These are phyloP conservation scores for Tipula confusa DNA, from an alignment of 2,888 invertebrate species.

Conservation along the genomic window DNA sequence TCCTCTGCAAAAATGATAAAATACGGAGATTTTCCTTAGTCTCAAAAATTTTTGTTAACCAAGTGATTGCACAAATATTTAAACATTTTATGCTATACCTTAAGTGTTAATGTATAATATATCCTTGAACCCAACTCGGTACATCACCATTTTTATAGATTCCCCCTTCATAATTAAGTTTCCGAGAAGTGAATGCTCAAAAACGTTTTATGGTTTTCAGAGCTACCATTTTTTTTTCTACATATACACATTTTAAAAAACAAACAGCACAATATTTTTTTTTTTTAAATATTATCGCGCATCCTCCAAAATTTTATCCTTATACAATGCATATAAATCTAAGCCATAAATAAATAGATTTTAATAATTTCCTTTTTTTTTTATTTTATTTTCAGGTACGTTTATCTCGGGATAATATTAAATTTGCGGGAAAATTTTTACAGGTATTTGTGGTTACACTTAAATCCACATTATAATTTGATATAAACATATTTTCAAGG, in stretches of 20 bases:
- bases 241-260: neutral
- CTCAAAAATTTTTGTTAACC: too few species aligned
- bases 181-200: neutral
- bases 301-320: neutral
- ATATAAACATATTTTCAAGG: neutral
- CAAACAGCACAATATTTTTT: neutral
- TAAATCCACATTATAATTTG: slow-evolving; percentile 20
- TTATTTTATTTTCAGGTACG: slow-evolving; percentile 25
- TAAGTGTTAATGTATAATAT: neutral
- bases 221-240: neutral
- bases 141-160: neutral
- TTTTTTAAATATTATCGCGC: neutral
- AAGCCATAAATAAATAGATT: slow-evolving; percentile 6
- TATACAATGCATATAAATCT: neutral
- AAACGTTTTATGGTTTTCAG: neutral
- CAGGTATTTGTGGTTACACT: slow-evolving; percentile 25
- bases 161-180: neutral
- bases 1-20: too few species aligned
- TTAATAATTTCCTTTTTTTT: slow-evolving; percentile 15
- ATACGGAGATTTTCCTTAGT: too few species aligned
- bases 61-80: too few species aligned
- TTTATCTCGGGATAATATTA: neutral
- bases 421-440: neutral
- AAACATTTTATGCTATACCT: too few species aligned
- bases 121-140: neutral